phyloP scores from a whole-genome alignment of 1,140 invertebrate species.

The Diachasma alloeum region DNA sequence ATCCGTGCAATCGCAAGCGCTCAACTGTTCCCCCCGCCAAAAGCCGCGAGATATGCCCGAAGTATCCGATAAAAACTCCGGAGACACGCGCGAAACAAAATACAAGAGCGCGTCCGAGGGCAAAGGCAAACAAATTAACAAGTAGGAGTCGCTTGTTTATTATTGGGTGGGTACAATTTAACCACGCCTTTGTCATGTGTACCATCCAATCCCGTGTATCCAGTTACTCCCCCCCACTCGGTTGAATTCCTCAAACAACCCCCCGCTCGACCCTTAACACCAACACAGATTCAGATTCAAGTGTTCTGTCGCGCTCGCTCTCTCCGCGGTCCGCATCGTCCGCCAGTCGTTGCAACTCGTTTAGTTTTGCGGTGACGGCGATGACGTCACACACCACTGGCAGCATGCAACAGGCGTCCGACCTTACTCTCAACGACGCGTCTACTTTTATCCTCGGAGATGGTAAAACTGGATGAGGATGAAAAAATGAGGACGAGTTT shows the following conservation, averaged over 20 bases:
- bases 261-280: neutral
- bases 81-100: neutral
- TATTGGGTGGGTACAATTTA: constrained; percentile 60
- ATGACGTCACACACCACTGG: constrained; percentile 49
- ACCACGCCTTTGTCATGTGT: constrained; percentile 62
- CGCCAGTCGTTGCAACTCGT: neutral
- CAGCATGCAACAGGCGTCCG: constrained; percentile 61
- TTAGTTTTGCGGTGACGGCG: constrained; percentile 18
- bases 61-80: neutral
- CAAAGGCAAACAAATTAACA: constrained; percentile 63
- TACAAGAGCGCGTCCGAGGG: constrained; percentile 31
- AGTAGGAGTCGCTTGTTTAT: constrained; percentile 60
- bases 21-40: neutral
- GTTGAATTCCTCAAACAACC: constrained; percentile 11
- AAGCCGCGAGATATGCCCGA: too few relatives aligned
- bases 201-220: constrained; percentile 53
- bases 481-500: neutral
- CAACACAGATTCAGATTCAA: neutral
- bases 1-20: too few relatives aligned
- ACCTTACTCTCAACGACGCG: neutral
- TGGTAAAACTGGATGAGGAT: neutral
- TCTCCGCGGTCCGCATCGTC: neutral
- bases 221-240: constrained; percentile 19
- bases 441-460: neutral
- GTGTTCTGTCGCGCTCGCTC: neutral